Evolutionary conservation across 64 coral and sea anemone genomes (phyloP), one percentile per base, ranked within the genome.

Genomic region (Stichodactyla mertensii): DNA sequence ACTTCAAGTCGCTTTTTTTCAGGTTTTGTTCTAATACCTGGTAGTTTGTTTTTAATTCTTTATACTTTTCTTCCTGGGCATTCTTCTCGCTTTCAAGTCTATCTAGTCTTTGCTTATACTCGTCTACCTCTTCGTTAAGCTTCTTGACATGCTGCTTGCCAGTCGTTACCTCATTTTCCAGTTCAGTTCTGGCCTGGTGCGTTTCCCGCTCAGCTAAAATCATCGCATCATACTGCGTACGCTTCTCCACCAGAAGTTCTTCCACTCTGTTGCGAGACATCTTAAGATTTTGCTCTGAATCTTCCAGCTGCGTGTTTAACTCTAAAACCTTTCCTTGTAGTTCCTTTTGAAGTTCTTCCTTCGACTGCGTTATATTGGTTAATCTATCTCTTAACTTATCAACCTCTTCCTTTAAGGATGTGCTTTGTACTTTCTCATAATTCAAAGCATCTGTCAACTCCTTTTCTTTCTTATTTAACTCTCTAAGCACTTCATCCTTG

Each of bases 191-290:
- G 11, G 70, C 91, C 12, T 88, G 87, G 22, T 79, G 15, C 12
- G 52, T 84, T 31, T 92, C 91, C n/a, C 79, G 45, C 51, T 92
- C 86, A 15, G 91, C 79, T 52, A 84, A 36, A 16, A 80, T 51
- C 86, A 92, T 92, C 24, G 79, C 7, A 79, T 92, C 91, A 70
- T 84, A 88, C 16, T 84, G 79, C 15, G 80, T 52, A 58, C 86
- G 87, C 31, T 85, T 92, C 23, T 80, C 54, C 22, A n/a, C 67
- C 77, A 87, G 79, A 54, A 92, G 82, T 54, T 92, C 91, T 77
- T 92, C 91, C 4, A 78, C 71, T 66, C 91, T 87, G 82, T 57
- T 51, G 57, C 55, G 69, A 12, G 86, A 74, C 28, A 54, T 31
- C 51, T 92, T 92, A 8, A 77, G 45, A 52, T 31, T 92, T 11